Base-by-base conservation (phyloP, 2,113 vertebrate genomes). In the Carettochelys insculpta region DNA sequence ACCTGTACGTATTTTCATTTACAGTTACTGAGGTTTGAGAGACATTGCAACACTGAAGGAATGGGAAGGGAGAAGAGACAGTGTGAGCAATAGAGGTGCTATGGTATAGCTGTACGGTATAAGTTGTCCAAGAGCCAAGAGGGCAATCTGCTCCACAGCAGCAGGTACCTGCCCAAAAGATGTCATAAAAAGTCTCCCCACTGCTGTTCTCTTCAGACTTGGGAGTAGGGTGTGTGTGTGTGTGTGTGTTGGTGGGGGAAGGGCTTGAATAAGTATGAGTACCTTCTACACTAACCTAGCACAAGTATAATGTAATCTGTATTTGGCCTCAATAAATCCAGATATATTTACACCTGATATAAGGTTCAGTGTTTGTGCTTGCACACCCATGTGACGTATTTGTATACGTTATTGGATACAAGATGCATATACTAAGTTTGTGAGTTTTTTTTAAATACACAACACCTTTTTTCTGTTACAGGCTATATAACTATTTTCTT, bases 401-500 rank as follows among this genome's bases (percentile, higher is more conserved):
- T 25, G 43, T 61, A 50, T 85, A 83, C 56, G 93, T 91, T 86
- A 93, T 96, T 95, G 48, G 79, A 25, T 56, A 41, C 80, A 90
- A 77, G 65, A 95, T 94, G 48, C 78, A 8, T 79, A 34, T 83
- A 25, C 52, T 90, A 83, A 88, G 73, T 90, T 61, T 52, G 31
- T 48, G 25, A 31, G 68, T 41, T 29, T 83, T 71, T 54, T 95
- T 77, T 91, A 71, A 92, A 65, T 88, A 84, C 65, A 38, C 27
- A 95, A 61, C 29, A 89, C 22, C 80, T 94, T 94, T 95, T 94
- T 96, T 95, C 88, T 77, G 25, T 94, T 95, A 85, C 5, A 14
- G 51, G 2, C 54, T 93, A 65, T 93, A 89, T 92, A 92, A 93
- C 88, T 92, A 80, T 96, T 95, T 96, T 95, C 86, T 88, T 96